Conservation (phyloP, 2,113 vertebrate species). For the Boleophthalmus pectinirostris region DNA sequence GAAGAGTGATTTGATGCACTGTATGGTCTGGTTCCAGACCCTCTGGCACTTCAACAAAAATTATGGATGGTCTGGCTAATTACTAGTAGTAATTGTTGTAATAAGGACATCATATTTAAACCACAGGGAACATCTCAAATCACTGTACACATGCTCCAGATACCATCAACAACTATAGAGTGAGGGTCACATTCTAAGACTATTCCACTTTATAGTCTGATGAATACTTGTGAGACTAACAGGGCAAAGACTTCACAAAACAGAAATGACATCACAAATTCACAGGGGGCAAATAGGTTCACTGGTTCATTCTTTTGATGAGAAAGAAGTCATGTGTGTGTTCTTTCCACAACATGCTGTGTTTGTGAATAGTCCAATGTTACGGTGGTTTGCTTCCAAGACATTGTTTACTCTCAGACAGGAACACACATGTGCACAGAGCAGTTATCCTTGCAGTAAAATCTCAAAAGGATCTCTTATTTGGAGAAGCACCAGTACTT, state of each 20-base stretch:
- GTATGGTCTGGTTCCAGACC: no score
- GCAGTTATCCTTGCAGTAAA: slow-evolving; percentile 25
- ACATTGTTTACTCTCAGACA: slow-evolving; percentile 16
- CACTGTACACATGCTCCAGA: background rate
- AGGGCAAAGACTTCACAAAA: background rate
- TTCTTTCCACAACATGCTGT: background rate
- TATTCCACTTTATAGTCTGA: background rate
- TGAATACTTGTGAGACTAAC: background rate
- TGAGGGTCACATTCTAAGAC: background rate
- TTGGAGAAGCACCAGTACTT: slow-evolving; percentile 32
- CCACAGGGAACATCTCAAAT: background rate
- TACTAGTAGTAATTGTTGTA: background rate
- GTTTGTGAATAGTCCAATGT: slow-evolving; percentile 5
- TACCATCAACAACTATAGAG: no score
- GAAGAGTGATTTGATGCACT: no score
- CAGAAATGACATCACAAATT: background rate
- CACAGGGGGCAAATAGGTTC: background rate
- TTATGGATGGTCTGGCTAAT: no score
- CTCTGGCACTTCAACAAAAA: background rate
- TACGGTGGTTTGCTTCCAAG: slow-evolving; percentile 15
- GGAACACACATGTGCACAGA: slow-evolving; percentile 10
- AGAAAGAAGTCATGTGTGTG: background rate
- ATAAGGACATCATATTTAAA: background rate
- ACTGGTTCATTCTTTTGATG: background rate
- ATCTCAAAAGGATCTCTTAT: slow-evolving; percentile 41